These are phyloP conservation scores for Anas acuta DNA, from an alignment of 2,797 vertebrate genomes.

Conservation along the genomic window DNA sequence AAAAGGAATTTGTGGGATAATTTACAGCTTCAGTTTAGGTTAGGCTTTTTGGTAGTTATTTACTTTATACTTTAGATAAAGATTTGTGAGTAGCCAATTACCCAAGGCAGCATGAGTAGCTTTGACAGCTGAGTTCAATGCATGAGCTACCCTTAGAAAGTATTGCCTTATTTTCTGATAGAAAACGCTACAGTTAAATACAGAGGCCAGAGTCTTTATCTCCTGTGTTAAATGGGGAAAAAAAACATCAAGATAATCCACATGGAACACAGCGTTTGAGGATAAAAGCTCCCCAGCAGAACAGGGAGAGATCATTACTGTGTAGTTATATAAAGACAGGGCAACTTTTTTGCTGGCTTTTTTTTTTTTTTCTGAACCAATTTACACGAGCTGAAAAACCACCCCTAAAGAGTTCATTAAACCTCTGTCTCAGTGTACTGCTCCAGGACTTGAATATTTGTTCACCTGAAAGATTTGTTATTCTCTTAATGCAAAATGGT, in stretches of 20 bases:
- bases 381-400: not conserved
- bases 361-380: not conserved
- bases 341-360: not conserved
- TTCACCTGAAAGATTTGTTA: not conserved
- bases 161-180: not conserved
- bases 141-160: not conserved
- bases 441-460: not conserved
- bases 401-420: not conserved
- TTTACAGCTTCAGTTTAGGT: constrained; percentile 28
- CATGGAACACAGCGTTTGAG: not conserved
- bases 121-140: constrained; percentile 14
- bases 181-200: not conserved
- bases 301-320: not conserved
- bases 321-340: not conserved
- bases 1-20: constrained; percentile 38
- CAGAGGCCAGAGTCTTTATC: not conserved
- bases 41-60: constrained; percentile 36
- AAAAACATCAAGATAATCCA: not conserved
- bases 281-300: constrained; percentile 11
- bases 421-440: not conserved
- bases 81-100: constrained; percentile 53
- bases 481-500: not conserved
- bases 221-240: not conserved
- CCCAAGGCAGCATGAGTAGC: not conserved
- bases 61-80: constrained; percentile 49